phyloP scores from a whole-genome alignment of 2,888 invertebrate genomes.

The Ferdinandea cuprea region DNA sequence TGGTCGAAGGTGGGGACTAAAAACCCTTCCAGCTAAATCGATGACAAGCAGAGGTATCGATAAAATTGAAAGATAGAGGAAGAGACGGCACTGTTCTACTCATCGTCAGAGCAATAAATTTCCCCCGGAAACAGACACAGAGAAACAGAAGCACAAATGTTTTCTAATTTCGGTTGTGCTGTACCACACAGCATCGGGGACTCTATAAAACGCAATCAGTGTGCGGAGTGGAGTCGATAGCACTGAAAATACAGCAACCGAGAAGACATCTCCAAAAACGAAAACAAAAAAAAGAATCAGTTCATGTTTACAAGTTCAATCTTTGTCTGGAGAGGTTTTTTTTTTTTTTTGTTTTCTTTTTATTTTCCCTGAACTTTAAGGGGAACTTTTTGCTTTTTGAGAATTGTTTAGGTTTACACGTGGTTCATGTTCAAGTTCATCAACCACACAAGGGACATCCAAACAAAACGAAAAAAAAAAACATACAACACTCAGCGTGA shows the following conservation, averaged over 20 bases:
- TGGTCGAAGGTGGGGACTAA: slow-evolving; percentile 8
- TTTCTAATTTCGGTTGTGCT: slow-evolving; percentile 54
- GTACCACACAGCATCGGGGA: background rate
- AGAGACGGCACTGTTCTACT: slow-evolving; percentile 26
- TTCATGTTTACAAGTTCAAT: slow-evolving; percentile 64
- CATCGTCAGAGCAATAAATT: slow-evolving; percentile 69
- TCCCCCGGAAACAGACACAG: slow-evolving; percentile 63
- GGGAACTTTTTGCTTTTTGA: slow-evolving; percentile 32
- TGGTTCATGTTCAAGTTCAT: slow-evolving; percentile 69
- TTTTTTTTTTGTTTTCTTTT: no score
- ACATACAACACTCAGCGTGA: slow-evolving; percentile 35
- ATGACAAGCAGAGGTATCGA: slow-evolving; percentile 51
- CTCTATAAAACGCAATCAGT: slow-evolving; percentile 59
- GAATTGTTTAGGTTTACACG: slow-evolving; percentile 39
- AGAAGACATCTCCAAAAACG: slow-evolving; percentile 9
- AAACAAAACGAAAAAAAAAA: no score
- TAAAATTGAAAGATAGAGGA: background rate
- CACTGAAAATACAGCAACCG: slow-evolving; percentile 30
- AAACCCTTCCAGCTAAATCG: slow-evolving; percentile 41
- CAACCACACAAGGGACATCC: slow-evolving; percentile 23
- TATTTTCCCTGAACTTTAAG: background rate
- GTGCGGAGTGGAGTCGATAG: slow-evolving; percentile 45
- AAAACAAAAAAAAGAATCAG: slow-evolving; percentile 6
- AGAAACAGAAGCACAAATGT: slow-evolving; percentile 69
- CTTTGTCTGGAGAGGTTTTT: slow-evolving; percentile 31